Conservation (phyloP, 2,797 vertebrate genomes). For the Gymnoscopelus braueri region DNA sequence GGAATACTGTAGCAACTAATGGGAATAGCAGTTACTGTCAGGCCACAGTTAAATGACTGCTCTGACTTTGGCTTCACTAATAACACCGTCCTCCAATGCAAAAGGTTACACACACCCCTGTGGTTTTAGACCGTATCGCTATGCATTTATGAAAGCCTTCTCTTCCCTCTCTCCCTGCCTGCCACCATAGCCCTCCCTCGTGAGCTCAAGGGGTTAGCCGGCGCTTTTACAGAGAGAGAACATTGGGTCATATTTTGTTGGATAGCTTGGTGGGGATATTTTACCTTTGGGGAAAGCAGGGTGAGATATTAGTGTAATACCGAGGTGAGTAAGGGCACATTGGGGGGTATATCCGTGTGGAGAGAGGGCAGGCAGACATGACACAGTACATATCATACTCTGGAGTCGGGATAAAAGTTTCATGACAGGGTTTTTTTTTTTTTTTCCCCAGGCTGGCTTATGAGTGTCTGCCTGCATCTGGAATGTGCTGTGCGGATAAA, state of each 20-base stretch:
- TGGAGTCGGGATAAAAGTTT: background rate
- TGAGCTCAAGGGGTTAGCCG: conserved; percentile 45
- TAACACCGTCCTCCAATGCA: conserved; percentile 66
- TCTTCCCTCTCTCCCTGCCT: conserved; percentile 37
- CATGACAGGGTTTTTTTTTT: background rate
- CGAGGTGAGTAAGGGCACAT: conserved; percentile 32
- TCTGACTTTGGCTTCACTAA: conserved; percentile 73
- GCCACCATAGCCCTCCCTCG: conserved; percentile 29
- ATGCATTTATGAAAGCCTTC: conserved; percentile 68
- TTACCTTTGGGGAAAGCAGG: conserved; percentile 45
- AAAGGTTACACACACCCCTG: conserved; percentile 75
- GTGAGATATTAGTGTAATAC: conserved; percentile 46
- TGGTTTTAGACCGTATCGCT: conserved; percentile 71
- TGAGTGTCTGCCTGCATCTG: no score
- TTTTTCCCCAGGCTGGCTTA: background rate
- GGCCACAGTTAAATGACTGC: conserved; percentile 68
- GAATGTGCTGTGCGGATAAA: no score
- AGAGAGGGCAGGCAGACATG: conserved; percentile 4
- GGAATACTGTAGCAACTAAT: conserved; percentile 54
- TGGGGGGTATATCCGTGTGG: background rate
- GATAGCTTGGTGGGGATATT: conserved; percentile 56
- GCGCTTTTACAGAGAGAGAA: conserved; percentile 53
- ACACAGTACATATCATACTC: background rate
- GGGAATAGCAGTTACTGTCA: conserved; percentile 65
- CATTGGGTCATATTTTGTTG: conserved; percentile 62